phyloP scores from a whole-genome alignment of 2,888 invertebrate species.

The Onchidella celtica region DNA sequence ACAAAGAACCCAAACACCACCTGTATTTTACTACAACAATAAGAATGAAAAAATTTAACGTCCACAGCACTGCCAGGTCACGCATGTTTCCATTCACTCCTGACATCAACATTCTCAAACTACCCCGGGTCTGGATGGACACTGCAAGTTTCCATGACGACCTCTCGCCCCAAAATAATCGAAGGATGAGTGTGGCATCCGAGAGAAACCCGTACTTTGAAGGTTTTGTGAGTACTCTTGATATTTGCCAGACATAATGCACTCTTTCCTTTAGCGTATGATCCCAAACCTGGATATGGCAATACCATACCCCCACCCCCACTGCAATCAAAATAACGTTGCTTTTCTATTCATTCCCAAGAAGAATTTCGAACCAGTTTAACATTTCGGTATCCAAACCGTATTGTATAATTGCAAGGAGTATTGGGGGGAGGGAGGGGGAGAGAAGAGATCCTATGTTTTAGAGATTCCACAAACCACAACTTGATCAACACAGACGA shows the following conservation, averaged over 20 bases:
- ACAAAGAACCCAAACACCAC: too few species aligned
- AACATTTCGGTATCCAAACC: too few species aligned
- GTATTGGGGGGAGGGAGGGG: neutral
- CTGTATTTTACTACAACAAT: too few species aligned
- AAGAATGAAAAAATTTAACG: too few species aligned
- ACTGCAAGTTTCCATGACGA: constrained; percentile 53
- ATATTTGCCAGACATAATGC: neutral
- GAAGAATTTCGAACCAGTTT: too few species aligned
- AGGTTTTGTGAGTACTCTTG: constrained; percentile 53
- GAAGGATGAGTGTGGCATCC: constrained; percentile 58
- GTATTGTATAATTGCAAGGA: neutral
- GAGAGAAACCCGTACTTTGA: constrained; percentile 57
- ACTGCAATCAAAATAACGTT: too few species aligned
- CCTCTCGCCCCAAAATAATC: constrained; percentile 51
- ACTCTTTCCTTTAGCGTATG: neutral
- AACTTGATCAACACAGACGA: too few species aligned
- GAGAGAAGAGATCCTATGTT: too few species aligned
- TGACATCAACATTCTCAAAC: constrained; percentile 57
- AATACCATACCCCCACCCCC: too few species aligned
- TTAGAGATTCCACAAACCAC: too few species aligned
- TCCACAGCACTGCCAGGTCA: constrained; percentile 31
- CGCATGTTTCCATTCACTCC: constrained; percentile 42
- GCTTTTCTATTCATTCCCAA: neutral
- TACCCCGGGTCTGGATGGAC: constrained; percentile 61
- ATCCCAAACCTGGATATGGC: too few species aligned